A percentile compares a stretch with the other conserved stretches of the same genome.
phyloP scores from a whole-genome alignment of 1,140 invertebrate species.

The Formica selysi region DNA sequence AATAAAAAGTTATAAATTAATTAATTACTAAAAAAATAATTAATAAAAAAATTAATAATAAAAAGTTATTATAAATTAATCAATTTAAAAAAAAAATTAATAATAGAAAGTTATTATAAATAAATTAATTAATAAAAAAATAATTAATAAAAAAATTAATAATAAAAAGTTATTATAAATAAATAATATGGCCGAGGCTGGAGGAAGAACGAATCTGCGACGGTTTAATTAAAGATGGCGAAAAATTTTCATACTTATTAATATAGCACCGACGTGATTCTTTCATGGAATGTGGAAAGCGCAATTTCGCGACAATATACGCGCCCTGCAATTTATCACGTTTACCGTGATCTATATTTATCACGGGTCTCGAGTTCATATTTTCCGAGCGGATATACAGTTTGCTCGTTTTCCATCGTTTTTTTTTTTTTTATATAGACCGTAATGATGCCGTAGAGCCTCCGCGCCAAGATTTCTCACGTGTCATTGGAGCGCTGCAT shows the following conservation, averaged over 20 bases:
- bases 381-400: slow-evolving; percentile 36
- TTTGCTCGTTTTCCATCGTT: slow-evolving; percentile 39
- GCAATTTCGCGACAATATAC: slow-evolving; percentile 39
- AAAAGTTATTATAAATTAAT: too few species aligned
- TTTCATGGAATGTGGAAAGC: slow-evolving; percentile 9
- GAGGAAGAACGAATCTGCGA: background rate
- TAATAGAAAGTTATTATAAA: too few species aligned
- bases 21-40: too few species aligned
- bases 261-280: slow-evolving; percentile 1
- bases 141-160: too few species aligned
- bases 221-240: slow-evolving; percentile 27
- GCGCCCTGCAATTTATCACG: slow-evolving; percentile 31
- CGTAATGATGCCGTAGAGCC: slow-evolving; percentile 46
- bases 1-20: too few species aligned
- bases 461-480: slow-evolving; percentile 65
- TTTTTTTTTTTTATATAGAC: slow-evolving; percentile 42
- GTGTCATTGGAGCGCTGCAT: slow-evolving; percentile 63
- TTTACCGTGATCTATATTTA: slow-evolving; percentile 58
- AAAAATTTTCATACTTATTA: background rate
- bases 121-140: too few species aligned
- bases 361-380: slow-evolving; percentile 42
- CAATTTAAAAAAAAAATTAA: too few species aligned
- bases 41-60: too few species aligned
- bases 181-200: background rate
- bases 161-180: too few species aligned